A percentile compares a stretch with the other conserved stretches of the same genome.
Conservation (phyloP, 1,140 invertebrate genomes). For the Pogonomyrmex californicus region DNA sequence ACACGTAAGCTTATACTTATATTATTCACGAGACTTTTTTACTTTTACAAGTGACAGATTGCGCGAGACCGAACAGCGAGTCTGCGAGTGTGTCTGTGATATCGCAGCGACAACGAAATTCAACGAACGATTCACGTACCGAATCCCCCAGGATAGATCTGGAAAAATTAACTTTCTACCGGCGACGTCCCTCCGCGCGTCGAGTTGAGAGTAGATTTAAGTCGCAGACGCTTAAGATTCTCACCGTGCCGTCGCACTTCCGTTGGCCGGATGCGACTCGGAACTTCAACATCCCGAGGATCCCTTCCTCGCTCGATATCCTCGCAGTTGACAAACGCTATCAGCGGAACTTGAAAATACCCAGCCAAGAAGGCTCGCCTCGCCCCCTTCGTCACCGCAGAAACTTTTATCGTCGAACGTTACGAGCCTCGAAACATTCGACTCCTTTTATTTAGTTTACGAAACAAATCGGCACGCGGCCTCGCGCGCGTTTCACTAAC, state of each 20-base stretch:
- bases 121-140: not conserved
- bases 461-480: not conserved
- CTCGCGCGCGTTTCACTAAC: not conserved
- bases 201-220: conserved; percentile 42
- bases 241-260: conserved; percentile 87
- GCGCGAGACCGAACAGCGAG: not conserved
- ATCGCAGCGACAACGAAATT: not conserved
- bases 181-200: not conserved
- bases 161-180: conserved; percentile 29
- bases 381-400: not conserved
- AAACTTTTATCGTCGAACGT: conserved; percentile 41
- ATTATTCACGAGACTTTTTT: not conserved
- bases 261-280: conserved; percentile 88
- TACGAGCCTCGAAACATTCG: not conserved
- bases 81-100: not conserved
- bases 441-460: not conserved
- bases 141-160: conserved; percentile 8
- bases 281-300: conserved; percentile 89
- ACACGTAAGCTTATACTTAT: not conserved
- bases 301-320: conserved; percentile 12
- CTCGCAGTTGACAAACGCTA: conserved; percentile 61
- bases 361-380: not conserved
- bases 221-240: conserved; percentile 76
- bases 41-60: no score
- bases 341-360: conserved; percentile 20